These are phyloP conservation scores for Calliphora vicina DNA, from an alignment of 1,140 invertebrate genomes.

Conservation along the genomic window DNA sequence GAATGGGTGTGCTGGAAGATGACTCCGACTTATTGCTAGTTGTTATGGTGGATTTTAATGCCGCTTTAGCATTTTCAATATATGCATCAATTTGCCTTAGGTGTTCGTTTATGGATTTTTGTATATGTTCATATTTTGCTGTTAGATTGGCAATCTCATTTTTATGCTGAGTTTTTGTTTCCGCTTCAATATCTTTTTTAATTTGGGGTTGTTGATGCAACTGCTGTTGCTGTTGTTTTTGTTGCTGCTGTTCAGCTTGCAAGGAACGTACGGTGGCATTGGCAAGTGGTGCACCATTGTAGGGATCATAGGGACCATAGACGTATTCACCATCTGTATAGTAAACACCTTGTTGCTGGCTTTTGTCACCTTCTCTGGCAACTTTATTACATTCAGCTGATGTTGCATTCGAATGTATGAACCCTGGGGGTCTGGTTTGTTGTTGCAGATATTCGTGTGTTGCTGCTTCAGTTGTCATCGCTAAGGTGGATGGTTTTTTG, in stretches of 20 bases:
- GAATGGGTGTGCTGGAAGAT: neutral
- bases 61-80: constrained; percentile 58
- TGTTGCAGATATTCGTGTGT: neutral
- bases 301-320: constrained; percentile 37
- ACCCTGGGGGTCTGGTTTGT: constrained; percentile 32
- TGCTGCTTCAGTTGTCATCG: neutral
- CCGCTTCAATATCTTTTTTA: constrained; percentile 24
- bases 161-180: constrained; percentile 9
- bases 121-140: constrained; percentile 58
- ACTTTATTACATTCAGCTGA: constrained; percentile 4
- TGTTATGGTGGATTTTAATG: constrained; percentile 45
- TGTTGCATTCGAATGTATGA: constrained; percentile 39
- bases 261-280: neutral
- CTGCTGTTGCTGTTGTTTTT: neutral
- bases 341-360: constrained; percentile 36
- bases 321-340: constrained; percentile 42
- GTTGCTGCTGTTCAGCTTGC: neutral
- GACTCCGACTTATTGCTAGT: neutral
- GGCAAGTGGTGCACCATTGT: neutral
- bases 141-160: constrained; percentile 55
- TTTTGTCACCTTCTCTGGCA: neutral
- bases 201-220: neutral
- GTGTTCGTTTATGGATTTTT: constrained; percentile 60
- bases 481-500: neutral
- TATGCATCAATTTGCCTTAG: constrained; percentile 58